These are phyloP conservation scores for Paelopatides confundens DNA, from an alignment of 53 echinoderm and acorn worm genomes.

Conservation along the genomic window DNA sequence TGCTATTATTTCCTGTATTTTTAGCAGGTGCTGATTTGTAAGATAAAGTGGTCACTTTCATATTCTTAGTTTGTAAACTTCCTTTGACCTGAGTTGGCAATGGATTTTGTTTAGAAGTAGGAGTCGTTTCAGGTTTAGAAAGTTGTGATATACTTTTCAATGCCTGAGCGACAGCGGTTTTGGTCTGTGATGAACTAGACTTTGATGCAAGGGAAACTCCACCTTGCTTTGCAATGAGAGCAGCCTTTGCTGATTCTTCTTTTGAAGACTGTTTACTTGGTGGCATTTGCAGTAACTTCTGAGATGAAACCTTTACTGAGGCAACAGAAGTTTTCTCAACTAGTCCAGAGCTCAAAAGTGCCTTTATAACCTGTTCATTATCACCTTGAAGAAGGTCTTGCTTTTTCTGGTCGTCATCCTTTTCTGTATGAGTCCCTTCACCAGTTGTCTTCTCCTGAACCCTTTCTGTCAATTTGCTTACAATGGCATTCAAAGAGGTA, in stretches of 20 bases:
- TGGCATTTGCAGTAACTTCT: not conserved
- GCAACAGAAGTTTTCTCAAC: slow-evolving; percentile 41
- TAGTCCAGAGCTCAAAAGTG: not conserved
- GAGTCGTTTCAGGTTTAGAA: not conserved
- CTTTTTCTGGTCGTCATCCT: slow-evolving; percentile 39
- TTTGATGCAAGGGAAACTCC: not conserved
- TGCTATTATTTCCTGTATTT: not conserved
- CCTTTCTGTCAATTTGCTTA: slow-evolving; percentile 62
- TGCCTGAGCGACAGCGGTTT: slow-evolving; percentile 31
- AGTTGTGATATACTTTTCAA: slow-evolving; percentile 24
- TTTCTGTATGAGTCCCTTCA: not conserved
- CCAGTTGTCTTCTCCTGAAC: slow-evolving; percentile 38
- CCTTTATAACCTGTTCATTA: slow-evolving; percentile 29
- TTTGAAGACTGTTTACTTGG: slow-evolving; percentile 1
- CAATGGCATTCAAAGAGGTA: slow-evolving; percentile 65
- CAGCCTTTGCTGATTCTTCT: slow-evolving; percentile 31
- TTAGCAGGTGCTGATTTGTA: not conserved
- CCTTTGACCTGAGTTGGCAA: not conserved
- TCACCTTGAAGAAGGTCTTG: slow-evolving; percentile 31
- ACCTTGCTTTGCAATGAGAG: not conserved
- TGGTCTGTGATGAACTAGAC: slow-evolving; percentile 22
- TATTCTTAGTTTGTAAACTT: not conserved
- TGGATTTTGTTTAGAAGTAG: not conserved
- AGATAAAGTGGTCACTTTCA: not conserved
- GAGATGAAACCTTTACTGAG: slow-evolving; percentile 13